Percentiles rank a stretch among this genome's conserved stretches.
phyloP scores from a whole-genome alignment of 2,797 vertebrate genomes.

The Eleutherodactylus coqui region DNA sequence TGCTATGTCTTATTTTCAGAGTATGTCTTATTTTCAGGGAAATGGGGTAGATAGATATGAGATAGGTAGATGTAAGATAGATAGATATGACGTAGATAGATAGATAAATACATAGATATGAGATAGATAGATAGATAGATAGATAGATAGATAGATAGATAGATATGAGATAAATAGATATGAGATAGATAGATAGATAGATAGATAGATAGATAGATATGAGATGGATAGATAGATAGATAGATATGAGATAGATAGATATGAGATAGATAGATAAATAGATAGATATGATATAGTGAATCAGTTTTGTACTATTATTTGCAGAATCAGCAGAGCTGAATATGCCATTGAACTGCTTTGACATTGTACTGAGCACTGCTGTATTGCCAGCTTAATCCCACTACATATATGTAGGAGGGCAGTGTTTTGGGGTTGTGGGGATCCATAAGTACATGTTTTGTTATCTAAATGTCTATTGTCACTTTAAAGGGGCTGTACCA shows the following conservation, averaged over 20 bases:
- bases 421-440: no score
- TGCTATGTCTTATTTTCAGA: no score
- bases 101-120: neutral
- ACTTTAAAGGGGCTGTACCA: no score
- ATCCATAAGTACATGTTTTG: no score
- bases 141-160: neutral
- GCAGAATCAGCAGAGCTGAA: neutral
- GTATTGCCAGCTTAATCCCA: neutral
- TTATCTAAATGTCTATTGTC: no score
- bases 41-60: neutral
- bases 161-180: neutral
- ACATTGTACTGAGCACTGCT: neutral
- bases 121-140: neutral
- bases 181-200: no score
- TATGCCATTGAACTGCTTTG: neutral
- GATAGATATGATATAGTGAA: neutral
- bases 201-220: neutral
- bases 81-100: neutral
- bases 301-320: no score
- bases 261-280: no score
- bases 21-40: no score
- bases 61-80: conserved; percentile 1
- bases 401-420: neutral
- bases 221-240: no score
- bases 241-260: no score